Percentiles rank a stretch among this genome's conserved stretches.
These are phyloP conservation scores for Hafferia zeledoni DNA, from an alignment of 2,797 vertebrate species.

Conservation along the genomic window DNA sequence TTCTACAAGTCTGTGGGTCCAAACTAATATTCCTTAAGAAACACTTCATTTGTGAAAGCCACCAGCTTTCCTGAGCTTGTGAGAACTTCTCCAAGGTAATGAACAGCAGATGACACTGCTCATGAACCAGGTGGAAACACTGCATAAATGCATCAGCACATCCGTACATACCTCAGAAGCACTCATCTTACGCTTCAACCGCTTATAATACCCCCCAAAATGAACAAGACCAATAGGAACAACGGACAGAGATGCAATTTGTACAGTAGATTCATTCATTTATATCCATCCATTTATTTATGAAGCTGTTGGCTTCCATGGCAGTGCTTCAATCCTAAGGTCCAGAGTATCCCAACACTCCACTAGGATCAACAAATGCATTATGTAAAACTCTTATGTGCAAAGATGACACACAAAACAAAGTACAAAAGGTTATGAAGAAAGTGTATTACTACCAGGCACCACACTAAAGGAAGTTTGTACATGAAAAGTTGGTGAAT, in stretches of 20 bases:
- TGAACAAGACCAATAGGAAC: not conserved
- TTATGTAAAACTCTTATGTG: not conserved
- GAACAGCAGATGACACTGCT: not conserved
- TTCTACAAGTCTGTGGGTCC: not conserved
- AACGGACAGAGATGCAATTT: not conserved
- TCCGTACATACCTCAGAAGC: not conserved
- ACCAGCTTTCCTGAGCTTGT: not conserved
- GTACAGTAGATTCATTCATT: not conserved
- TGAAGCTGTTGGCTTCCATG: not conserved
- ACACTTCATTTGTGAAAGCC: not conserved
- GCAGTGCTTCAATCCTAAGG: not conserved
- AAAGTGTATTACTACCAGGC: not conserved
- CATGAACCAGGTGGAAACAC: not conserved
- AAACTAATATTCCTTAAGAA: not conserved
- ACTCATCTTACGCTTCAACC: not conserved
- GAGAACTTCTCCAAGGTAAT: not conserved
- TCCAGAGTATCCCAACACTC: not conserved
- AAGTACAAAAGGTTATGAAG: not conserved
- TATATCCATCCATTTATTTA: not conserved
- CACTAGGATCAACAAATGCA: not conserved
- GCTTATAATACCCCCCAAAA: not conserved
- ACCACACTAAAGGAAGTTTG: not conserved
- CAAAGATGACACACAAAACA: not conserved
- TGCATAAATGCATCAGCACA: not conserved
- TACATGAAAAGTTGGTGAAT: not conserved